Base-by-base conservation (phyloP, 2,888 invertebrate species). In the Encarsia formosa region DNA sequence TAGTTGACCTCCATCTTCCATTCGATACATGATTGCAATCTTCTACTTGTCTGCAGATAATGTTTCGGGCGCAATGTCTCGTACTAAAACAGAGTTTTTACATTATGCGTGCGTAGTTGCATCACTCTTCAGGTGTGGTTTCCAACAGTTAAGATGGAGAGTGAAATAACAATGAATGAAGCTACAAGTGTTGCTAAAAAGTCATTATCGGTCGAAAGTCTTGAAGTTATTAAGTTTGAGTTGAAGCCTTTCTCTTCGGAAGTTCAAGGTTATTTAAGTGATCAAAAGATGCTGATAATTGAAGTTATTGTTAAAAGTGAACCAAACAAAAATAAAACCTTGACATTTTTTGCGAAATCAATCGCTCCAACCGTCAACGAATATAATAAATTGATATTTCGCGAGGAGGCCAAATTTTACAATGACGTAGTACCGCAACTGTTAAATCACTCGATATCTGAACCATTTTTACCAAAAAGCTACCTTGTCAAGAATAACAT, bases 301-400 rank as follows among this genome's bases (percentile, higher is more conserved):
- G 38, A 46, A 13, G 23, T 13, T 4, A 18, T 16, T 8, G 41
- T 15, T 3, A 8, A 22, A 4, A 58, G 18, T 59, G 59, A 44
- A 75, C 59, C 18, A 63, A 66, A 13, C 56, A n/a, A n/a, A n/a
- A 15, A 3, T 2, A 29, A 37, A 5, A 15, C 15, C 3, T n/a
- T 52, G 2, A 31, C 47, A 9, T 53, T 49, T 23, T 53, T 53
- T 22, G 45, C 37, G 5, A 53, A 53, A 8, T 16, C 35, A 5
- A 1, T 26, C 5, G 9, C 11, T 4, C 37, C 40, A 19, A 20
- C 13, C 1, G 5, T 13, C 9, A 42, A 31, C 31, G 32, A 22
- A 8, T 52, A 40, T 5, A 32, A 48, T 6, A 5, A 9, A 5
- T 8, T 23, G 13, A 13, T 37, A 9, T 49, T 49, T 15, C 22